phyloP scores from a whole-genome alignment of 1,140 invertebrate genomes.

The Papilio polyxenes region DNA sequence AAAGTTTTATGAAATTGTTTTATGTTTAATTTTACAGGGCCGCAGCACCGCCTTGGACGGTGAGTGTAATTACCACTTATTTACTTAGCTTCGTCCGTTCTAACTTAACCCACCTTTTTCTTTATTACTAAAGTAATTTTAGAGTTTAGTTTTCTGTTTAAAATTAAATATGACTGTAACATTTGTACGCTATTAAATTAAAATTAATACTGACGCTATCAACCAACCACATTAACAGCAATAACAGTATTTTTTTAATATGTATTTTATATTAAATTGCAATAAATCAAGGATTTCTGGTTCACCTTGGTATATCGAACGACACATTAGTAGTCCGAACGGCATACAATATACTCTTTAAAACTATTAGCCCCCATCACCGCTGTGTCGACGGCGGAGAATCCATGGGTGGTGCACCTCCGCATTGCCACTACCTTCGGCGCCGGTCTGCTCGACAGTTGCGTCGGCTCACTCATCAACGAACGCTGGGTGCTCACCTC shows the following conservation, averaged over 20 bases:
- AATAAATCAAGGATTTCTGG: not conserved
- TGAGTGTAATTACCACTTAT: constrained; percentile 46
- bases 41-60: constrained; percentile 53
- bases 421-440: constrained; percentile 53
- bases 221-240: too few species aligned
- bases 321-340: not conserved
- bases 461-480: constrained; percentile 59
- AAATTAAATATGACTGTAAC: too few species aligned
- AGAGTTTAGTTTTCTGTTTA: not conserved
- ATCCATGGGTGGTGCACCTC: constrained; percentile 66
- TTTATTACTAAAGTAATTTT: not conserved
- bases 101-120: not conserved
- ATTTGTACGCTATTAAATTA: too few species aligned
- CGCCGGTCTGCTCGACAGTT: constrained; percentile 55
- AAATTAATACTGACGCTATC: too few species aligned
- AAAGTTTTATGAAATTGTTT: not conserved
- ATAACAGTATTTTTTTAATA: too few species aligned
- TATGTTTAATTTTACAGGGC: constrained; percentile 55
- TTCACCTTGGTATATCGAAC: not conserved
- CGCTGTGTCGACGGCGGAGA: constrained; percentile 39
- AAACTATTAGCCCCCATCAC: constrained; percentile 2
- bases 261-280: too few species aligned
- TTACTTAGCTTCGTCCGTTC: not conserved
- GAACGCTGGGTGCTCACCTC: constrained; percentile 57
- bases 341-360: not conserved